phyloP scores from a whole-genome alignment of 1,140 invertebrate species.

The Heliconius himera region DNA sequence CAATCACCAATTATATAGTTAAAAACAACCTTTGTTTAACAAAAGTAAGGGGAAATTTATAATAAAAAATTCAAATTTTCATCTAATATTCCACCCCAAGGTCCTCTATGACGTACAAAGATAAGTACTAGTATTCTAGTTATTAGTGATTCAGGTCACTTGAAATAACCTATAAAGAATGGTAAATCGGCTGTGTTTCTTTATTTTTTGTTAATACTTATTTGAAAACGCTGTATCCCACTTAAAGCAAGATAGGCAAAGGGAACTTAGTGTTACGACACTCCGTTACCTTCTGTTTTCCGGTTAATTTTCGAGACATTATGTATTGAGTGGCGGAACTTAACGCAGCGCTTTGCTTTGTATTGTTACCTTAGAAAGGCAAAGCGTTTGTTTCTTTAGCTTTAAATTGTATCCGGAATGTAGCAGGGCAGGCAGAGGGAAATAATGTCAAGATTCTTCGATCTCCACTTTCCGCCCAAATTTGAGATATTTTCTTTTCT shows the following conservation, averaged over 20 bases:
- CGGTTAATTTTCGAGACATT: neutral
- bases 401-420: neutral
- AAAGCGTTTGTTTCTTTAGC: neutral
- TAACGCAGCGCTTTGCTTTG: neutral
- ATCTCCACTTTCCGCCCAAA: no score
- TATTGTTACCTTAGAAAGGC: neutral
- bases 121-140: conserved; percentile 16
- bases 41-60: neutral
- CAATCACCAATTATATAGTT: neutral
- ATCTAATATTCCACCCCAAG: conserved; percentile 29
- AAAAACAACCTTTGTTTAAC: conserved; percentile 2
- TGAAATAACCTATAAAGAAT: conserved; percentile 28
- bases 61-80: conserved; percentile 19
- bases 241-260: no score
- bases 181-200: conserved; percentile 20
- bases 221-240: neutral
- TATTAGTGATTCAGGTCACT: conserved; percentile 29
- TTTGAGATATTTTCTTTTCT: no score
- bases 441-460: no score
- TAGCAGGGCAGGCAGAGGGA: no score
- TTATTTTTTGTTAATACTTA: neutral
- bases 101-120: conserved; percentile 13
- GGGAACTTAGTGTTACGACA: no score
- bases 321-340: no score
- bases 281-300: neutral